Conservation (phyloP, 1,140 invertebrate genomes). For the Drosophila biarmipes region DNA sequence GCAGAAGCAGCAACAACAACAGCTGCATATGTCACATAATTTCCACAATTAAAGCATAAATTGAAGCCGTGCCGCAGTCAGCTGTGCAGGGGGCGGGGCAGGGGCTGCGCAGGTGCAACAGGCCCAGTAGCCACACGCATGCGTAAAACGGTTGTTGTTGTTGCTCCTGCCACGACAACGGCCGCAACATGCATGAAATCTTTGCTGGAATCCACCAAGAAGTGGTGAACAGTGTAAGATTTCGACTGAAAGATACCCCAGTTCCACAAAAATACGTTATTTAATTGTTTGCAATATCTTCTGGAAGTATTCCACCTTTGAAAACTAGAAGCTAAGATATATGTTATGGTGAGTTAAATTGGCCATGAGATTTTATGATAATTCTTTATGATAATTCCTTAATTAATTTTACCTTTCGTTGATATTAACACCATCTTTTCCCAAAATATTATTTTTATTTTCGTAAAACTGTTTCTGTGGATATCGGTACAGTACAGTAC, state of each 20-base stretch:
- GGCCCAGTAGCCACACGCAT: constrained; percentile 62
- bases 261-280: not conserved
- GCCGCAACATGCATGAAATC: constrained; percentile 71
- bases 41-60: constrained; percentile 82
- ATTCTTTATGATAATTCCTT: too few relatives aligned
- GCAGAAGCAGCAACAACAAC: constrained; percentile 25
- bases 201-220: constrained; percentile 28
- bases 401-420: too few relatives aligned
- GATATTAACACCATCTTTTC: too few relatives aligned
- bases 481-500: too few relatives aligned
- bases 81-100: constrained; percentile 3
- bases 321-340: too few relatives aligned
- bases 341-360: too few relatives aligned
- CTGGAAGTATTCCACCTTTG: too few relatives aligned
- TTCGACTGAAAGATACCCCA: constrained; percentile 7
- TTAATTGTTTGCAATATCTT: too few relatives aligned
- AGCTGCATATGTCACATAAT: constrained; percentile 76
- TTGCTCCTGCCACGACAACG: constrained; percentile 41
- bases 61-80: constrained; percentile 61
- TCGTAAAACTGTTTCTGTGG: too few relatives aligned
- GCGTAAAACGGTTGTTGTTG: constrained; percentile 76
- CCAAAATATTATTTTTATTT: too few relatives aligned
- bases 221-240: not conserved
- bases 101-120: constrained; percentile 59
- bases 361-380: too few relatives aligned